These are phyloP conservation scores for Amaurobius ferox DNA, from an alignment of 2,888 invertebrate genomes.

Conservation along the genomic window DNA sequence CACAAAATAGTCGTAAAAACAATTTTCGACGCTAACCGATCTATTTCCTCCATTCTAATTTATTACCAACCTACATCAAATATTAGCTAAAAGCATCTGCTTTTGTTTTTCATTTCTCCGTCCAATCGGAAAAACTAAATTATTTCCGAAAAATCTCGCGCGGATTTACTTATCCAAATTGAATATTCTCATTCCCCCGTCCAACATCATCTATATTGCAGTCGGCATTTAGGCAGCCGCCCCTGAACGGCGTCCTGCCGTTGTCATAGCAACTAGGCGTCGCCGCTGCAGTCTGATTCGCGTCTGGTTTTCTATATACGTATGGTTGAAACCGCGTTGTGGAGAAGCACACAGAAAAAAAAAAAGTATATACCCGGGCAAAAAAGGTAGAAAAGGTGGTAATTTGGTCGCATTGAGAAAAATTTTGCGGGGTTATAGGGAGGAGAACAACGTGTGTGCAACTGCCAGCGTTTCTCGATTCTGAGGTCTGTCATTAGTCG, in stretches of 20 bases:
- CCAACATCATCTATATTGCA: conserved; percentile 15
- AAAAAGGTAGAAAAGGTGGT: conserved; percentile 60
- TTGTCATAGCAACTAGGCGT: conserved; percentile 59
- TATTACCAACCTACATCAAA: conserved; percentile 5
- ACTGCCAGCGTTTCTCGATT: conserved; percentile 20
- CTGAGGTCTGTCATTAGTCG: conserved; percentile 35
- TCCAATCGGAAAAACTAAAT: conserved; percentile 14
- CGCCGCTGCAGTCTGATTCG: conserved; percentile 64
- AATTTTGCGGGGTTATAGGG: conserved; percentile 10
- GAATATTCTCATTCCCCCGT: conserved; percentile 8
- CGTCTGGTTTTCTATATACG: conserved; percentile 29
- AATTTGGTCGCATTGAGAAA: conserved; percentile 66
- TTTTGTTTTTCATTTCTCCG: conserved; percentile 1
- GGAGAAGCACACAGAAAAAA: background rate
- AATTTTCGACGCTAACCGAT: background rate
- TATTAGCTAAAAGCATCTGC: conserved; percentile 16
- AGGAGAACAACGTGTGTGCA: conserved; percentile 31
- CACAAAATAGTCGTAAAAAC: background rate
- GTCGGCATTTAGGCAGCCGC: conserved; percentile 15
- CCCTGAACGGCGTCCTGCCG: conserved; percentile 54
- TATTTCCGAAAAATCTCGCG: conserved; percentile 16
- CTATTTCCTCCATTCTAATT: conserved; percentile 9
- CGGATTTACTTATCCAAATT: conserved; percentile 18
- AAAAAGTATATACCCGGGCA: background rate
- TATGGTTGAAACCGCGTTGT: background rate